Evolutionary conservation across 2,888 invertebrate species (phyloP).

Genomic region (Campoplex nolae): DNA sequence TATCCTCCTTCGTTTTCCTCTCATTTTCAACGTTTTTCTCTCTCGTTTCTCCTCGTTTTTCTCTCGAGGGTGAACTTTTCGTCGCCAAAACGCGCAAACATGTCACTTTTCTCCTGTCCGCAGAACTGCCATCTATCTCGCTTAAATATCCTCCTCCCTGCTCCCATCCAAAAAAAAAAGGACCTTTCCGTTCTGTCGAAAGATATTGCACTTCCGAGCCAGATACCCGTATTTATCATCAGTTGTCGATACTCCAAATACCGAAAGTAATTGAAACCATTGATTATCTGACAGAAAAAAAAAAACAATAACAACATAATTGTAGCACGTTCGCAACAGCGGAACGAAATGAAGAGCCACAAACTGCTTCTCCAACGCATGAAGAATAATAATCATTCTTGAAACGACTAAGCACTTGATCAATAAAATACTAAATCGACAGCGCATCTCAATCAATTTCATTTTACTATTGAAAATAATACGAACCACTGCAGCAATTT

Average conservation of each 20-base stretch:
- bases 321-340: neutral
- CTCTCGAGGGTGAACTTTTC: conserved; percentile 34
- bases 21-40: neutral
- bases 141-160: neutral
- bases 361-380: neutral
- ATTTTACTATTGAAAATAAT: neutral
- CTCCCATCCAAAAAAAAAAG: neutral
- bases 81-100: conserved; percentile 25
- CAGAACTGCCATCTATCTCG: neutral
- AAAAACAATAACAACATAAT: neutral
- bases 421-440: neutral
- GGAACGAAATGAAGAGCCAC: neutral
- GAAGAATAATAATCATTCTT: neutral
- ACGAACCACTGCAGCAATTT: neutral
- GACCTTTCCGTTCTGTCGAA: conserved; percentile 1
- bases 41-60: neutral
- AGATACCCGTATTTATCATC: conserved; percentile 58
- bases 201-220: conserved; percentile 53
- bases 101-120: neutral
- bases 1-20: conserved; percentile 5
- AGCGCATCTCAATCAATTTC: neutral
- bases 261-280: conserved; percentile 58
- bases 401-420: neutral
- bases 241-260: conserved; percentile 38
- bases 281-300: conserved; percentile 7